phyloP scores from a whole-genome alignment of 2,113 vertebrate genomes.

The Oreotrochilus melanogaster region DNA sequence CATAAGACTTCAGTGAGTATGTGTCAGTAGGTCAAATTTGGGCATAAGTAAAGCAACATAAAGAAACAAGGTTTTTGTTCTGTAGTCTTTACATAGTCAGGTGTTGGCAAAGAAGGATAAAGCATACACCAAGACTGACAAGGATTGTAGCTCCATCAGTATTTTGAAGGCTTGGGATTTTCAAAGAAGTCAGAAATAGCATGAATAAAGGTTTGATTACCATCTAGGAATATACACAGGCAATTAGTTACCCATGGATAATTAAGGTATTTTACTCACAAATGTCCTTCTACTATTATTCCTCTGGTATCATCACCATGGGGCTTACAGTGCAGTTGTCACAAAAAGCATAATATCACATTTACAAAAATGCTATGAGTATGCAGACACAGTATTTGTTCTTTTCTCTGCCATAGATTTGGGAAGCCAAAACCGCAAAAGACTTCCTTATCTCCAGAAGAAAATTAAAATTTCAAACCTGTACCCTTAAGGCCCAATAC shows the following conservation, averaged over 20 bases:
- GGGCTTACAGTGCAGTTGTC: not conserved
- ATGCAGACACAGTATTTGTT: not conserved
- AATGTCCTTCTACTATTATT: not conserved
- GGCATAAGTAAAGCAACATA: not conserved
- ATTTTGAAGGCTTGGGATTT: not conserved
- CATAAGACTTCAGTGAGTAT: not conserved
- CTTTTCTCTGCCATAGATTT: not conserved
- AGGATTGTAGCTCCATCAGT: not conserved
- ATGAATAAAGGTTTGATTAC: not conserved
- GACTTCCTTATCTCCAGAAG: not conserved
- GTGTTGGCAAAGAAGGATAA: not conserved
- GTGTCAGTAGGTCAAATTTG: not conserved
- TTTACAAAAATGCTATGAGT: not conserved
- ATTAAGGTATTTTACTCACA: not conserved
- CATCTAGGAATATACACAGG: not conserved
- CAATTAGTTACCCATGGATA: not conserved
- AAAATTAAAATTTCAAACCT: not conserved
- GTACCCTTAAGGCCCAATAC: not conserved
- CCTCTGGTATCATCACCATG: not conserved
- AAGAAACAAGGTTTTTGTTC: not conserved
- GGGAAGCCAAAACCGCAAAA: not conserved
- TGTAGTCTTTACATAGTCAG: not conserved
- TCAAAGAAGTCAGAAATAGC: not conserved
- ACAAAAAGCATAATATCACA: not conserved
- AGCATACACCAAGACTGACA: not conserved